These are phyloP conservation scores for Drosophila insularis DNA, from an alignment of 1,140 invertebrate species.

Conservation along the genomic window DNA sequence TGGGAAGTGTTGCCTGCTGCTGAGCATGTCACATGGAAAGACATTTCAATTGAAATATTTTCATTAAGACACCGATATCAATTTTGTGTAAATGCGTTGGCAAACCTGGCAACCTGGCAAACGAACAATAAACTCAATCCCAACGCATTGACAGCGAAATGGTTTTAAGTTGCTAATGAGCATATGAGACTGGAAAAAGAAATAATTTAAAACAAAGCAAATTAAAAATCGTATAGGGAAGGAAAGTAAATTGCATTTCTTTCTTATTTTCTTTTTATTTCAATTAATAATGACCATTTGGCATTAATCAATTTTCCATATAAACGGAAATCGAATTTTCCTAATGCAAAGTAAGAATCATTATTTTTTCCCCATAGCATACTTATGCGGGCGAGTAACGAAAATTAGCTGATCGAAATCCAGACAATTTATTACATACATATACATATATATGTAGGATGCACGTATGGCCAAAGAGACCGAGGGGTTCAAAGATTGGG, in stretches of 20 bases:
- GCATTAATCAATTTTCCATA: too few relatives aligned
- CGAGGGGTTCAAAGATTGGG: background rate
- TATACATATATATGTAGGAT: background rate
- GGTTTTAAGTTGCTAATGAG: too few relatives aligned
- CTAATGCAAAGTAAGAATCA: background rate
- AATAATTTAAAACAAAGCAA: background rate
- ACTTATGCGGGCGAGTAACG: background rate
- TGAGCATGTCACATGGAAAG: background rate
- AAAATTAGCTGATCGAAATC: background rate
- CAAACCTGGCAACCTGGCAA: background rate
- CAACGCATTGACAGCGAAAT: too few relatives aligned
- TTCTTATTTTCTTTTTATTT: too few relatives aligned
- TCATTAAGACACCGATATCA: conserved; percentile 32
- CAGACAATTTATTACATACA: background rate
- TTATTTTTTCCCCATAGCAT: background rate
- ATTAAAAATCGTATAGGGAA: too few relatives aligned
- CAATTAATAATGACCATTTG: too few relatives aligned
- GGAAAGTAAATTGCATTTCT: too few relatives aligned
- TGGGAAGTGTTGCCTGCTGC: background rate
- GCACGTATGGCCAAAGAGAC: background rate
- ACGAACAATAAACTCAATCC: background rate
- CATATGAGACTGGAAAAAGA: background rate
- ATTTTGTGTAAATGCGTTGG: conserved; percentile 1
- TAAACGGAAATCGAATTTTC: background rate
- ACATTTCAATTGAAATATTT: conserved; percentile 37